Percentiles rank a stretch among this genome's conserved stretches.
Conservation (phyloP, 2,113 vertebrate genomes). For the Serinus canaria region DNA sequence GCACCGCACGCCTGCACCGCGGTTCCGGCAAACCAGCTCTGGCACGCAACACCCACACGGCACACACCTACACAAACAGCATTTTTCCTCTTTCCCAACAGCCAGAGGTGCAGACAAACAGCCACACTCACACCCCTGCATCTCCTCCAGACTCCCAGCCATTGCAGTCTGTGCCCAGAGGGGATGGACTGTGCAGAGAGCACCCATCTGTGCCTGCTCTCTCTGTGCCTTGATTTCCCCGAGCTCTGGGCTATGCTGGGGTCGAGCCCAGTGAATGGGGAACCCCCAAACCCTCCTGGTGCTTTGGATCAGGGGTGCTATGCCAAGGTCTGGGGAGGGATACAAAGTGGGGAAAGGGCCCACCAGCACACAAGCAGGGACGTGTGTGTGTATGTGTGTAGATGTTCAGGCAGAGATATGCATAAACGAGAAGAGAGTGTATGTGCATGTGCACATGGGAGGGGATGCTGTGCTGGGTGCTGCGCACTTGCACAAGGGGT, state of each 20-base stretch:
- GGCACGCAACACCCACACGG: neutral
- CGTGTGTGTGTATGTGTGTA: neutral
- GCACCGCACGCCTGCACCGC: accelerated
- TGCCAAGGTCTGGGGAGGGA: no score
- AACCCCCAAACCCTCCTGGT: neutral
- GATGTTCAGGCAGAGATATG: neutral
- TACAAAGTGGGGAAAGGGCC: neutral
- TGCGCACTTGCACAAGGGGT: accelerated
- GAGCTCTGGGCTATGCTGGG: no score
- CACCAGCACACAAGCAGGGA: no score
- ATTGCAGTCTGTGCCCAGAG: neutral
- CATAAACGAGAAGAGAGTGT: neutral
- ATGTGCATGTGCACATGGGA: accelerated
- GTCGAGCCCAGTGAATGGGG: neutral
- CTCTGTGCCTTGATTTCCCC: neutral
- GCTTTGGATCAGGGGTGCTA: neutral
- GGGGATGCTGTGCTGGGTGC: neutral
- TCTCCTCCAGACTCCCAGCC: neutral
- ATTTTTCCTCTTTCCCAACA: neutral
- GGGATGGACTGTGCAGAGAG: neutral
- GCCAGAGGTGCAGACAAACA: neutral
- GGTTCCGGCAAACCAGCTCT: neutral
- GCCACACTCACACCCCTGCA: neutral
- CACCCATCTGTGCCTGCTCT: neutral
- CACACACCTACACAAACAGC: conserved; percentile 28